Evolutionary conservation across 2,888 invertebrate genomes (phyloP).

Genomic region (Cryptocheilus praepositus): DNA sequence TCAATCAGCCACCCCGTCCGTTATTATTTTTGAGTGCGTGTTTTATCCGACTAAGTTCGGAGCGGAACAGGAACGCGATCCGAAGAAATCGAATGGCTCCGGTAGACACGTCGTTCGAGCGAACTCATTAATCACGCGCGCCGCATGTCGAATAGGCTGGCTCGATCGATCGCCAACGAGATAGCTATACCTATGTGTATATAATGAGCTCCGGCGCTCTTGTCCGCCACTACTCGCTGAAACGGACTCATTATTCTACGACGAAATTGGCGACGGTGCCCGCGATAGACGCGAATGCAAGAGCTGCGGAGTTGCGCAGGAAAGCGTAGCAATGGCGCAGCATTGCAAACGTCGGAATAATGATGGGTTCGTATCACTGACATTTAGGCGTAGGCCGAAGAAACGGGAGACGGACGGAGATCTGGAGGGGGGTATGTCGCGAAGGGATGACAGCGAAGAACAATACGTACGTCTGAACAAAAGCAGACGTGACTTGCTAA

Average conservation of each 20-base stretch:
- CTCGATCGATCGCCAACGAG: conserved; percentile 67
- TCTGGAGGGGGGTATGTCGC: too few species aligned
- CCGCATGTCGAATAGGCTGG: conserved; percentile 55
- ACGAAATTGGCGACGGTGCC: conserved; percentile 31
- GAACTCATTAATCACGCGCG: conserved; percentile 70
- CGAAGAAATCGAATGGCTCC: conserved; percentile 27
- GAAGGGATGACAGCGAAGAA: too few species aligned
- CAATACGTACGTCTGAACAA: too few species aligned
- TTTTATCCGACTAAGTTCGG: conserved; percentile 7
- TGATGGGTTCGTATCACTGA: neutral
- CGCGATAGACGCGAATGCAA: too few species aligned
- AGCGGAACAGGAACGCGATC: conserved; percentile 5
- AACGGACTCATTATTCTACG: conserved; percentile 46
- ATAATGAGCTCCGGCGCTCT: conserved; percentile 64
- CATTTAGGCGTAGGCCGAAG: too few species aligned
- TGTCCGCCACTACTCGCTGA: conserved; percentile 36
- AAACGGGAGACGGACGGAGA: too few species aligned
- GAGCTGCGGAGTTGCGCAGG: neutral
- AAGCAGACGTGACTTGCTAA: too few species aligned
- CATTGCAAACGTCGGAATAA: conserved; percentile 1
- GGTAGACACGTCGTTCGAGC: conserved; percentile 36
- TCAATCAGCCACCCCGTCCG: too few species aligned
- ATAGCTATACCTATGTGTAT: too few species aligned
- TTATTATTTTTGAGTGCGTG: too few species aligned
- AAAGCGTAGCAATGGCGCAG: conserved; percentile 6